Percentiles rank a stretch among this genome's conserved stretches.
Evolutionary conservation across 2,113 vertebrate species (phyloP).

Genomic region (Reinhardtius hippoglossoides): DNA sequence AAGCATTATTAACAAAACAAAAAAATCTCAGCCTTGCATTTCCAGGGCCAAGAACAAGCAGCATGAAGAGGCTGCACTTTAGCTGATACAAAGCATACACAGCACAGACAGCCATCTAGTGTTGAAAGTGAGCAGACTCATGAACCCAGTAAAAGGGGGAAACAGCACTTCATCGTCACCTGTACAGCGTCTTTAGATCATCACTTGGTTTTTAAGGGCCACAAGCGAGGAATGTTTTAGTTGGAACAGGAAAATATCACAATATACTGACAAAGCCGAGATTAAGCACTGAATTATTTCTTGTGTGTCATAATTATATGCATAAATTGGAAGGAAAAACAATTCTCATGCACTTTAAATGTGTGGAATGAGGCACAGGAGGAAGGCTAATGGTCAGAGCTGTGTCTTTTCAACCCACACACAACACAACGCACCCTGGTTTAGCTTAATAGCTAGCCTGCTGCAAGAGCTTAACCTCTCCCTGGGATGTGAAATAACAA

Average conservation of each 20-base stretch:
- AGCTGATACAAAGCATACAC: slow-evolving; percentile 25
- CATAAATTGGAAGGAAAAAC: slow-evolving; percentile 39
- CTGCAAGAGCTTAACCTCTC: slow-evolving; percentile 67
- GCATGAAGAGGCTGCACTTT: slow-evolving; percentile 29
- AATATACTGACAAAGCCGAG: slow-evolving; percentile 42
- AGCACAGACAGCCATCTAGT: slow-evolving; percentile 79
- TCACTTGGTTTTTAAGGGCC: slow-evolving; percentile 51
- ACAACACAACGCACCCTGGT: slow-evolving; percentile 54
- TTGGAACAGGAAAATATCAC: slow-evolving; percentile 23
- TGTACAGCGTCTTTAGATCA: slow-evolving; percentile 3
- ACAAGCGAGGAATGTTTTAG: slow-evolving; percentile 39
- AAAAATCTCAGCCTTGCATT: slow-evolving; percentile 62
- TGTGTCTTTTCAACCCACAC: slow-evolving; percentile 66
- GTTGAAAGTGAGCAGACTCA: slow-evolving; percentile 55
- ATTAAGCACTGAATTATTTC: slow-evolving; percentile 27
- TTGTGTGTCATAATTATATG: slow-evolving; percentile 57
- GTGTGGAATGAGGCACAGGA: slow-evolving; percentile 23
- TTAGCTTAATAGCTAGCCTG: slow-evolving; percentile 69
- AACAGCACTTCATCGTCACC: slow-evolving; percentile 29
- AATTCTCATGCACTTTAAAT: slow-evolving; percentile 35
- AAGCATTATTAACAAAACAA: slow-evolving; percentile 75
- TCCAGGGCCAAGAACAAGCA: slow-evolving; percentile 56
- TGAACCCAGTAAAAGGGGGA: neutral
- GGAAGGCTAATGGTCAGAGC: slow-evolving; percentile 62
- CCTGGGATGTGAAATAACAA: slow-evolving; percentile 65